Conservation (phyloP, 2,797 vertebrate genomes). For the Dicrostonyx torquatus region DNA sequence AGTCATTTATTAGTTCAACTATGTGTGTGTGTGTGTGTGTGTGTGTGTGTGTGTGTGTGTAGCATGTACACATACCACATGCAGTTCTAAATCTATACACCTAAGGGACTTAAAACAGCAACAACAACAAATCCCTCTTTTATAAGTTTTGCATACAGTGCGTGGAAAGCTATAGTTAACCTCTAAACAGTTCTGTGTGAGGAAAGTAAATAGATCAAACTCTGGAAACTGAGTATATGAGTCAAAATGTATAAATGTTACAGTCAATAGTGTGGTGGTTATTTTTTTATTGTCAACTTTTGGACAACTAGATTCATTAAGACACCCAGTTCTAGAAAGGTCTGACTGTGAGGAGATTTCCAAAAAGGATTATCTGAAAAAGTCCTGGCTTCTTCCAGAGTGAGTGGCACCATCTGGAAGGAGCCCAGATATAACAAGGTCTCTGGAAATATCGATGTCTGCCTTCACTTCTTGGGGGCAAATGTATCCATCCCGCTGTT, state of each 20-base stretch:
- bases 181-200: background rate
- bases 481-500: background rate
- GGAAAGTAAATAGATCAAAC: background rate
- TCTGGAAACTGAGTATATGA: background rate
- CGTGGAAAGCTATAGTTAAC: background rate
- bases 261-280: background rate
- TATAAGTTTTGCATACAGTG: background rate
- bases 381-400: background rate
- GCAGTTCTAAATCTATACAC: background rate
- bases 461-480: background rate
- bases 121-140: background rate
- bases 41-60: conserved; percentile 31
- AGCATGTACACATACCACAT: background rate
- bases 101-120: background rate
- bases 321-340: background rate
- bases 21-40: conserved; percentile 26
- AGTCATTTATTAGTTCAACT: conserved; percentile 18
- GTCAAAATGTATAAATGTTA: background rate
- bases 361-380: background rate
- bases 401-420: background rate
- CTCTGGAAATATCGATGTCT: background rate
- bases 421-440: no score
- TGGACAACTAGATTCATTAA: background rate
- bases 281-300: background rate
- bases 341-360: background rate